These are phyloP conservation scores for Gallinago jamesoni DNA, from an alignment of 2,113 vertebrate species.

Conservation along the genomic window DNA sequence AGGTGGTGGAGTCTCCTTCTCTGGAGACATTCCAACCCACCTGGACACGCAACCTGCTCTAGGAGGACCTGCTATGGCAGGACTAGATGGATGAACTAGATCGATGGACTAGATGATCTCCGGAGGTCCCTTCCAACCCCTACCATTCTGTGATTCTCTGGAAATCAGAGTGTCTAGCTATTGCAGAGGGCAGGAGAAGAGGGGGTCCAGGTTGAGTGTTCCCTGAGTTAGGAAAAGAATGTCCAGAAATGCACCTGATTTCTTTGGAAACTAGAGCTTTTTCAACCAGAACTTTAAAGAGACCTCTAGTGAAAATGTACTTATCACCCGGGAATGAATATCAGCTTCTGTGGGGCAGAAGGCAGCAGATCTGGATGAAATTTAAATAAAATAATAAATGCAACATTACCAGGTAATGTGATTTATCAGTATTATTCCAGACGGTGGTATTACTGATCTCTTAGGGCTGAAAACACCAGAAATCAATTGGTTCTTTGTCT, in stretches of 20 bases:
- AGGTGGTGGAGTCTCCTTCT: too few species aligned
- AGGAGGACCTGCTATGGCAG: too few species aligned
- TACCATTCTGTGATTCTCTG: too few species aligned
- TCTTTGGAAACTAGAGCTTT: background rate
- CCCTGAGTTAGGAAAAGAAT: background rate
- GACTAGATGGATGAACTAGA: too few species aligned
- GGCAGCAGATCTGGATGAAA: background rate
- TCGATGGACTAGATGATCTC: too few species aligned
- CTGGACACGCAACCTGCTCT: too few species aligned
- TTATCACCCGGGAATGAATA: background rate
- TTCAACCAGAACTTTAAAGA: background rate
- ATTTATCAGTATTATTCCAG: background rate
- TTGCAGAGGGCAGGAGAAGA: background rate
- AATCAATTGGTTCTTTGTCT: background rate
- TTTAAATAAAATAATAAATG: background rate
- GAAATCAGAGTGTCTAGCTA: background rate
- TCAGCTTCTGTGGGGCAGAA: background rate
- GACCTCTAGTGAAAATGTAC: rapidly evolving
- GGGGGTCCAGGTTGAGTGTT: background rate
- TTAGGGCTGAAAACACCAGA: background rate
- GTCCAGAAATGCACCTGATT: background rate
- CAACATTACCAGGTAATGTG: background rate
- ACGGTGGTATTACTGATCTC: background rate
- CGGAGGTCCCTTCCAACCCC: too few species aligned
- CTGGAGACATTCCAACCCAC: too few species aligned